These are phyloP conservation scores for Azemiops feae DNA, from an alignment of 2,113 vertebrate genomes.

Conservation along the genomic window DNA sequence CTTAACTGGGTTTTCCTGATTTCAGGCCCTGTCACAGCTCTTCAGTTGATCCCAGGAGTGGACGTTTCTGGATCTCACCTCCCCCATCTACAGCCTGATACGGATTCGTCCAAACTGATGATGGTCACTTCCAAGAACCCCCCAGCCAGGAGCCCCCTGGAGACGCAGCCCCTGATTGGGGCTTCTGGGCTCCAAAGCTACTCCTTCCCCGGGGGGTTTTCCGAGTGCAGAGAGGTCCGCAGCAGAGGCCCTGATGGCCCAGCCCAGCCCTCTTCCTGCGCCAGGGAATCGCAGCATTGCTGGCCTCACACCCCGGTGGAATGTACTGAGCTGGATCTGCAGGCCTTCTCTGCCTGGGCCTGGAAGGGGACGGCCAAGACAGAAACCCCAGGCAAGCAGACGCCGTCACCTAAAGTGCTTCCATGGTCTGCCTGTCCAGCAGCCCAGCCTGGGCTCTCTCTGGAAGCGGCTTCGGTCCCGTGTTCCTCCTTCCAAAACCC, in stretches of 20 bases:
- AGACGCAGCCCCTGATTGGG: constrained; percentile 61
- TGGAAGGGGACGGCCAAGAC: not conserved
- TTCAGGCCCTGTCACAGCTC: constrained; percentile 41
- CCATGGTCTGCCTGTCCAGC: too few species aligned
- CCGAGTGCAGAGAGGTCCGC: not conserved
- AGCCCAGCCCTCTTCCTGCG: constrained; percentile 62
- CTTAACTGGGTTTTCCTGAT: not conserved
- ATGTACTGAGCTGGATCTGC: constrained; percentile 80
- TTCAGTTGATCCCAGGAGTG: constrained; percentile 50
- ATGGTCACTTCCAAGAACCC: constrained; percentile 35
- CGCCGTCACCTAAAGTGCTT: not conserved
- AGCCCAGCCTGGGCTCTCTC: not conserved
- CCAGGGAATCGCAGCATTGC: constrained; percentile 64
- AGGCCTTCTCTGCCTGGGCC: constrained; percentile 58
- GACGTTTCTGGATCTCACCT: constrained; percentile 50
- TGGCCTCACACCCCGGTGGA: constrained; percentile 74
- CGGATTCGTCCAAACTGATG: not conserved
- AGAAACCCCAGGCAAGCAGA: not conserved
- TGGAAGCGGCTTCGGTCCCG: rapidly evolving
- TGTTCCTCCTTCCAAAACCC: not conserved
- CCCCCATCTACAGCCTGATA: constrained; percentile 41
- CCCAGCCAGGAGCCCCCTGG: constrained; percentile 53
- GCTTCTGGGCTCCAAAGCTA: constrained; percentile 36
- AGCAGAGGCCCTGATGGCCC: rapidly evolving
- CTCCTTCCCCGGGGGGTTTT: constrained; percentile 30